Conservation (phyloP, 2,888 invertebrate genomes). For the Nomada hirtipes region DNA sequence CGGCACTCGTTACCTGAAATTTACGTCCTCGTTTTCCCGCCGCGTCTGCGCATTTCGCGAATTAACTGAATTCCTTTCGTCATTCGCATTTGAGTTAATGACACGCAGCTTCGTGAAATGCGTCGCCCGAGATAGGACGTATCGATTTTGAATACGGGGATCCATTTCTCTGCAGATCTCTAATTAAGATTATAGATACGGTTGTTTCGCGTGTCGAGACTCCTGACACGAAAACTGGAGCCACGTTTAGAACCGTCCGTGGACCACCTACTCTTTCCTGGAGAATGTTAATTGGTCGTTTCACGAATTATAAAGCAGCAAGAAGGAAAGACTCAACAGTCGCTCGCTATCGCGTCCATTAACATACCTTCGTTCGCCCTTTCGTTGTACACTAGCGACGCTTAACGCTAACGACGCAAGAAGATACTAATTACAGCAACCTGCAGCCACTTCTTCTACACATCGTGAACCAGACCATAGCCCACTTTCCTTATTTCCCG, state of each 20-base stretch:
- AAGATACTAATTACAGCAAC: conserved; percentile 66
- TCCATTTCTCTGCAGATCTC: background rate
- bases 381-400: conserved; percentile 66
- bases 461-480: conserved; percentile 13
- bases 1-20: conserved; percentile 8
- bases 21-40: conserved; percentile 27
- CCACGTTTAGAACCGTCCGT: background rate
- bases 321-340: conserved; percentile 27
- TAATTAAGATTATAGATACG: conserved; percentile 33
- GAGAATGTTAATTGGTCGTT: conserved; percentile 81
- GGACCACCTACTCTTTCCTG: conserved; percentile 71
- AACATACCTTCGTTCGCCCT: conserved; percentile 73
- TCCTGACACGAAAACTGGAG: background rate
- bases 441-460: conserved; percentile 43
- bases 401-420: conserved; percentile 65
- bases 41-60: conserved; percentile 13
- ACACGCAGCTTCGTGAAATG: conserved; percentile 7
- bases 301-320: conserved; percentile 76
- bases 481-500: conserved; percentile 65
- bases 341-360: conserved; percentile 76
- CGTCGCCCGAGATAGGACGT: background rate
- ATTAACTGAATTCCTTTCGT: conserved; percentile 24
- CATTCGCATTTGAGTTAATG: conserved; percentile 16
- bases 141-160: background rate
- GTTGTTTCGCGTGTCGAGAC: background rate